Percentiles rank a stretch among this genome's conserved stretches.
These are phyloP conservation scores for Odontesthes bonariensis DNA, from an alignment of 2,113 vertebrate genomes.

Conservation along the genomic window DNA sequence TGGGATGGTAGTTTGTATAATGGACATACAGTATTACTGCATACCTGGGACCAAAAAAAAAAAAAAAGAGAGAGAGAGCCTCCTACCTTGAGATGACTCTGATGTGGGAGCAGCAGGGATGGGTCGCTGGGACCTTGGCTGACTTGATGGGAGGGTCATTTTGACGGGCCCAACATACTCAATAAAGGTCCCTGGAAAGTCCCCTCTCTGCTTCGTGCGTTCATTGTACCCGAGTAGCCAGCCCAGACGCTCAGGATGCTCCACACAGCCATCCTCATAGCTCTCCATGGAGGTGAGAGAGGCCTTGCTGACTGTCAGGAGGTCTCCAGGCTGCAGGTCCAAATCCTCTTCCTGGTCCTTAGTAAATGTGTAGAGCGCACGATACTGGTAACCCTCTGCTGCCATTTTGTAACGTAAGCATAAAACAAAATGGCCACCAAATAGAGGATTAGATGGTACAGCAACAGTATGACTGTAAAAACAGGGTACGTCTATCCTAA, in stretches of 20 bases:
- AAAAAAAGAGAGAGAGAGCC: constrained; percentile 29
- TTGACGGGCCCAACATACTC: constrained; percentile 90
- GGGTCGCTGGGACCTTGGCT: constrained; percentile 88
- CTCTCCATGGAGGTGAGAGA: constrained; percentile 87
- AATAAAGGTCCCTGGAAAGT: constrained; percentile 94
- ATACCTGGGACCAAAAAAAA: too few relatives aligned
- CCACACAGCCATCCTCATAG: constrained; percentile 88
- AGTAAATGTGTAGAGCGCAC: constrained; percentile 87
- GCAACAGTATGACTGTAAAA: constrained; percentile 33
- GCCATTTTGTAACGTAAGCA: constrained; percentile 76
- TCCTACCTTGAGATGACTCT: constrained; percentile 84
- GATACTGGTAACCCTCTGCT: constrained; percentile 91
- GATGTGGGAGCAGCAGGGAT: constrained; percentile 87
- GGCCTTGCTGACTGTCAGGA: constrained; percentile 90
- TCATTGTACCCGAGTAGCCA: constrained; percentile 95
- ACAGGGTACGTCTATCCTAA: background rate
- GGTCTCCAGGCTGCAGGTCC: constrained; percentile 89
- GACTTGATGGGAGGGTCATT: constrained; percentile 84
- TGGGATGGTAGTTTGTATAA: too few relatives aligned
- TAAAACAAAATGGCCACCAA: constrained; percentile 67
- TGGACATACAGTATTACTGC: too few relatives aligned
- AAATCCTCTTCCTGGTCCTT: constrained; percentile 94
- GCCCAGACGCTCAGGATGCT: constrained; percentile 87
- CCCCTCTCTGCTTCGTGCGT: constrained; percentile 91
- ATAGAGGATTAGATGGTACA: constrained; percentile 41